phyloP scores from a whole-genome alignment of 2,113 vertebrate genomes.

The Dromaius novaehollandiae region DNA sequence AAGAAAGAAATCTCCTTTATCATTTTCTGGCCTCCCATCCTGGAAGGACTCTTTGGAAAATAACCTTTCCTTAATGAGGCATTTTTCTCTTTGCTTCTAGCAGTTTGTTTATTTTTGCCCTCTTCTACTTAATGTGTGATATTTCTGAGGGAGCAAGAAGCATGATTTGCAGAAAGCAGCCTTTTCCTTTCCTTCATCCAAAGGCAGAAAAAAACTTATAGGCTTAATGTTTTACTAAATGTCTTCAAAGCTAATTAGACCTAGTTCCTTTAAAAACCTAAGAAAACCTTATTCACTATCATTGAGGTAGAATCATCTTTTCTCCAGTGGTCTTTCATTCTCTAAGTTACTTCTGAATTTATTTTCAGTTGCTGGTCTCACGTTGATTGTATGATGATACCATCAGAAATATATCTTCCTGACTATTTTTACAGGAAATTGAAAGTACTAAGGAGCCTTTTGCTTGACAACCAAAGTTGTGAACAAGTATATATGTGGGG shows the following conservation, averaged over 20 bases:
- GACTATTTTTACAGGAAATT: neutral
- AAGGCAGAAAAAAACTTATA: neutral
- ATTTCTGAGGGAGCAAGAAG: neutral
- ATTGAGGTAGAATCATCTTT: neutral
- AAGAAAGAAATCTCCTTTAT: neutral
- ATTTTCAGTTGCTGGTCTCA: neutral
- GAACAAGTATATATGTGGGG: neutral
- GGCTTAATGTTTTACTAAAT: neutral
- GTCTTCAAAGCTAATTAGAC: neutral
- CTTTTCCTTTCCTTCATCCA: neutral
- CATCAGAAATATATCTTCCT: neutral
- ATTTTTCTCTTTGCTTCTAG: neutral
- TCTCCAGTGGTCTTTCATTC: neutral
- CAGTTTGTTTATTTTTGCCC: neutral
- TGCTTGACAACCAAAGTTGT: neutral
- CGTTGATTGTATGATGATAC: neutral
- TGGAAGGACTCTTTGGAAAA: neutral
- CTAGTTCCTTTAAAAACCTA: neutral
- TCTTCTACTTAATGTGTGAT: neutral
- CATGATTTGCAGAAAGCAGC: neutral
- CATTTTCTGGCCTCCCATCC: constrained; percentile 8
- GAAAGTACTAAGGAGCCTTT: neutral
- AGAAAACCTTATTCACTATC: neutral
- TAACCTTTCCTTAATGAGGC: constrained; percentile 4
- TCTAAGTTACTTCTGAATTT: neutral